Evolutionary conservation across 2,797 vertebrate genomes (phyloP), one percentile per base, ranked within the genome.

Genomic region (Acipenser ruthenus): DNA sequence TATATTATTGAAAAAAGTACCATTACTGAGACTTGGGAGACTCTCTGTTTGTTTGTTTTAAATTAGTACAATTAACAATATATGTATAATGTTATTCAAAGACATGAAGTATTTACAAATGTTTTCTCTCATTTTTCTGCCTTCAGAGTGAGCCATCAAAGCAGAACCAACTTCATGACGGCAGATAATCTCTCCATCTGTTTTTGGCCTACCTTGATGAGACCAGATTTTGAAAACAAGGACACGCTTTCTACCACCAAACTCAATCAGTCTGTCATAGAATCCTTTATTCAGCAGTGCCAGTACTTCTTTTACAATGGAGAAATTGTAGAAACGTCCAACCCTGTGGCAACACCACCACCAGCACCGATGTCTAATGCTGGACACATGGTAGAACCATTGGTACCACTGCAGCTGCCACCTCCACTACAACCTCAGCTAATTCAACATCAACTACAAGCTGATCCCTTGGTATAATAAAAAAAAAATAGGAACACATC

Each of bases 161-260:
- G 86, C 71, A 95, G 94, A 86, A 92, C 83, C 74, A 98, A 93
- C 69, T 84, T 94, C 76, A 99, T 98, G 96, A 96, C 93, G 10
- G 91, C 95, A 47, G 95, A 98, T 85, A 98, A 99, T 80, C 89
- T 98, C 64, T 97, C 96, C 64, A 99, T 99, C 83, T 98, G 96
- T 86, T 98, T 98, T 87, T 99, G 96, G 96, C 96, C 96, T 68
- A 99, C 95, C 7, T 87, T 99, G 75, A 97, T 99, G 96, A 87
- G 96, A 55, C 96, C 95, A 1, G 96, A 99, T 86, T 99, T 99
- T 73, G 95, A 97, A 84, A 98, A 96, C 89, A 90, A 89, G 82
- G 95, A 98, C 76, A 95, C 96, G 18, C 88, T 99, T 70, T 95
- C 95, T 66, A 96, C 94, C 78, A 97, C 95, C 74, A 97, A 96